Conservation (phyloP, 2,113 vertebrate species). For the Colius striatus region DNA sequence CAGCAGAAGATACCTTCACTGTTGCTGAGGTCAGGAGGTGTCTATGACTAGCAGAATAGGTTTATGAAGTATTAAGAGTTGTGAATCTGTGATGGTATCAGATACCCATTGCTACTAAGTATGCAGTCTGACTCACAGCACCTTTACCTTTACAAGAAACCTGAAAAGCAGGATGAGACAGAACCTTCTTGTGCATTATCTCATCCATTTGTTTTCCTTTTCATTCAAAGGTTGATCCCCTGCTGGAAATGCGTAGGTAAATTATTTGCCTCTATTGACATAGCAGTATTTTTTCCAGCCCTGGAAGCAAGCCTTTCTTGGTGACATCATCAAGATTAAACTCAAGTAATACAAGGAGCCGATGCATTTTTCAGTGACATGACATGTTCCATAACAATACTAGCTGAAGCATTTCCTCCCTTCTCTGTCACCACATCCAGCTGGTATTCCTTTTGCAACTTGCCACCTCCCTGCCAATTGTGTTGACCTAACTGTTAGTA, state of each 20-base stretch:
- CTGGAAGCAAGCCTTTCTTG: slow-evolving; percentile 24
- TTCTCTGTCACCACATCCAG: slow-evolving; percentile 19
- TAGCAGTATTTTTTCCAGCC: neutral
- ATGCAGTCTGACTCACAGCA: neutral
- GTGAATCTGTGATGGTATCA: neutral
- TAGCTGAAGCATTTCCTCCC: slow-evolving; percentile 1
- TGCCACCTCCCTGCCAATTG: neutral
- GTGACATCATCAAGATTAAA: slow-evolving; percentile 32
- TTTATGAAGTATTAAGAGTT: neutral
- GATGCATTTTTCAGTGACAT: neutral
- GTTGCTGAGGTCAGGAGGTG: neutral
- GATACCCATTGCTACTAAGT: neutral
- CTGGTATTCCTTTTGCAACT: neutral
- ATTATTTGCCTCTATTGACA: slow-evolving; percentile 26
- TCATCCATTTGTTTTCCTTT: slow-evolving; percentile 28
- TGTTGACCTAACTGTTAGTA: neutral
- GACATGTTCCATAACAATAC: neutral
- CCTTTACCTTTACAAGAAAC: neutral
- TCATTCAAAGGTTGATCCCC: neutral
- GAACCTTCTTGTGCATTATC: neutral
- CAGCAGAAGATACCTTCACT: neutral
- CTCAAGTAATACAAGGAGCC: neutral
- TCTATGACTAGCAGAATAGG: neutral
- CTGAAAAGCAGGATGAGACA: neutral
- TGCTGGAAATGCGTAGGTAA: slow-evolving; percentile 19